Evolutionary conservation across 2,888 invertebrate genomes (phyloP).

Genomic region (Lapara coniferarum): DNA sequence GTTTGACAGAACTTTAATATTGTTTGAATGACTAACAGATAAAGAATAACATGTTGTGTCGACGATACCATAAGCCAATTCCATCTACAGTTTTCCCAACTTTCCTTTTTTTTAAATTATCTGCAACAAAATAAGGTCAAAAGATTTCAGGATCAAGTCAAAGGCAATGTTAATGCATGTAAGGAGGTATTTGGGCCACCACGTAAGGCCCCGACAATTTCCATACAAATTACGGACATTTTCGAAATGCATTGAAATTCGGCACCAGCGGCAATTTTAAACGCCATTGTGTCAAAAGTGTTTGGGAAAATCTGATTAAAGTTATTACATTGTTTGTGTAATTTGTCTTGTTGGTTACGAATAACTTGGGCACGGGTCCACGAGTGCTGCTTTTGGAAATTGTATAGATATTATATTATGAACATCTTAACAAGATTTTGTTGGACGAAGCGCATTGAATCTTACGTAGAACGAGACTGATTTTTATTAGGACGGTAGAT

Average conservation of each 20-base stretch:
- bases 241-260: slow-evolving; percentile 76
- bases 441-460: too few species aligned
- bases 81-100: background rate
- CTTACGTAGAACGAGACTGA: too few species aligned
- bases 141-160: slow-evolving; percentile 19
- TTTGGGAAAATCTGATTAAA: slow-evolving; percentile 12
- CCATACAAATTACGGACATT: slow-evolving; percentile 78
- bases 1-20: too few species aligned
- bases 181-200: slow-evolving; percentile 69
- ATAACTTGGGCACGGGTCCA: background rate
- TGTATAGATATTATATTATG: too few species aligned
- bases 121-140: slow-evolving; percentile 5
- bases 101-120: background rate
- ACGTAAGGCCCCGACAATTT: slow-evolving; percentile 66
- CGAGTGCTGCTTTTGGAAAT: too few species aligned
- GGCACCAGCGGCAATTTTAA: slow-evolving; percentile 57
- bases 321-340: slow-evolving; percentile 8
- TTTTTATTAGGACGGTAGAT: too few species aligned
- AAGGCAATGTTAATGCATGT: slow-evolving; percentile 59
- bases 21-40: too few species aligned
- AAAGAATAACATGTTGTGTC: too few species aligned
- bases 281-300: slow-evolving; percentile 58
- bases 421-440: too few species aligned
- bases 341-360: background rate
- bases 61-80: too few species aligned